phyloP scores from a whole-genome alignment of 2,888 invertebrate genomes.

The Noctua pronuba region DNA sequence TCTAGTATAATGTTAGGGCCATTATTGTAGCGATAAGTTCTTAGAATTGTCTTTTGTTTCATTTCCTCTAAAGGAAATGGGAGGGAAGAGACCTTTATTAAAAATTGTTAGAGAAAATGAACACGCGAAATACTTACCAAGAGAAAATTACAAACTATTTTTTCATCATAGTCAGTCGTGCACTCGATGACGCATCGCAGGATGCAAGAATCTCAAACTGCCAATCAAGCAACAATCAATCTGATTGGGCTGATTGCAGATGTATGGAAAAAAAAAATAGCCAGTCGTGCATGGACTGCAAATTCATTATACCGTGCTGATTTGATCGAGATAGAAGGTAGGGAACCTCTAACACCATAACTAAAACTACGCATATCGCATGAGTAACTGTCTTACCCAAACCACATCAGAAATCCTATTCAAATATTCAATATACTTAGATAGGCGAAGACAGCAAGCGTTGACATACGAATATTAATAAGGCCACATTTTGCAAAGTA shows the following conservation, averaged over 20 bases:
- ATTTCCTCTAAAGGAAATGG: constrained; percentile 33
- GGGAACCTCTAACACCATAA: not conserved
- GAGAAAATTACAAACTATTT: not conserved
- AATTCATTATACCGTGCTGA: not conserved
- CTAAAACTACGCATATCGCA: constrained; percentile 1
- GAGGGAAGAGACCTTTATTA: not conserved
- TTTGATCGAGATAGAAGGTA: not conserved
- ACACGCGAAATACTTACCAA: not conserved
- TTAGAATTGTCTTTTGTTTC: constrained; percentile 38
- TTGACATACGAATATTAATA: constrained; percentile 76
- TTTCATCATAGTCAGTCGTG: not conserved
- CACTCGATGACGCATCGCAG: too few species aligned
- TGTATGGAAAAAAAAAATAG: too few species aligned
- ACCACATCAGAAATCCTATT: constrained; percentile 45
- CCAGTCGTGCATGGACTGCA: not conserved
- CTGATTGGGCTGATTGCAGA: too few species aligned
- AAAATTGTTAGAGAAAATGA: constrained; percentile 20
- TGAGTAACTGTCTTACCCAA: constrained; percentile 23
- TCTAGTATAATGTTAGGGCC: constrained; percentile 12
- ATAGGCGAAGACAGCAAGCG: constrained; percentile 57
- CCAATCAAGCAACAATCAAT: too few species aligned
- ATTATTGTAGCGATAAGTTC: constrained; percentile 23
- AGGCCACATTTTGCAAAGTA: constrained; percentile 73
- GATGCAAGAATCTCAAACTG: too few species aligned
- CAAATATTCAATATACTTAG: constrained; percentile 58